Base-by-base conservation (phyloP, 2,888 invertebrate genomes). In the Clepsis dumicolana region DNA sequence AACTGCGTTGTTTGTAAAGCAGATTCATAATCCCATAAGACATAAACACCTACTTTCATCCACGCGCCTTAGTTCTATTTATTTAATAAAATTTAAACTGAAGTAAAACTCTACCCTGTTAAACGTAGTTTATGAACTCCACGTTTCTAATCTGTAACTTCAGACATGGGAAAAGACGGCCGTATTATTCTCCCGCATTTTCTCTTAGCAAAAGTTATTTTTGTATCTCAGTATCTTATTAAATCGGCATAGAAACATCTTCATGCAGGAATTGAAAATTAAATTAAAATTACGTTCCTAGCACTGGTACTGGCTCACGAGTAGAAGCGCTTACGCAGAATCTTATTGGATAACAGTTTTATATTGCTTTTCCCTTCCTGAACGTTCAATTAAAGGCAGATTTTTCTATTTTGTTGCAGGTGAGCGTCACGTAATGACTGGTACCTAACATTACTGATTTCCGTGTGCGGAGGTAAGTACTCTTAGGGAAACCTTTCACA, bases 401-500 rank as follows among this genome's bases (percentile, higher is more conserved):
- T 44, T 35, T 24, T 25, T 4, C 8, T 25, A 25, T 24, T 68
- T 60, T 59, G 57, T 68, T 68, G n/a, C 68, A 68, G 68, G 68
- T 68, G 68, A 68, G 68, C 68, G 68, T 59, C 63, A 64, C 64
- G 59, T 59, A 63, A 59, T 64, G 68, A 68, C 59, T 63, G 57
- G 50, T 67, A 63, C 29, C 52, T 59, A 63, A 68, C 68, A 35
- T 64, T 64, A 59, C 63, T 68, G 68, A 64, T 57, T 63, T 67
- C 63, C 67, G 52, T 16, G 63, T 24, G 41, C 16, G 14, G 32
- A 64, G 52, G 68, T 68, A 68, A 68, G 68, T 68, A 59, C 56
- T 52, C 18, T 32, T 57, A n/a, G 48, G 50, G 38, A 24, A 44
- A 21, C 35, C n/a, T 53, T 25, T 14, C 24, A 16, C n/a, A 29